Evolutionary conservation across 2,888 invertebrate species (phyloP), one percentile per base, ranked within the genome.

Genomic region (Ectobius pallidus): DNA sequence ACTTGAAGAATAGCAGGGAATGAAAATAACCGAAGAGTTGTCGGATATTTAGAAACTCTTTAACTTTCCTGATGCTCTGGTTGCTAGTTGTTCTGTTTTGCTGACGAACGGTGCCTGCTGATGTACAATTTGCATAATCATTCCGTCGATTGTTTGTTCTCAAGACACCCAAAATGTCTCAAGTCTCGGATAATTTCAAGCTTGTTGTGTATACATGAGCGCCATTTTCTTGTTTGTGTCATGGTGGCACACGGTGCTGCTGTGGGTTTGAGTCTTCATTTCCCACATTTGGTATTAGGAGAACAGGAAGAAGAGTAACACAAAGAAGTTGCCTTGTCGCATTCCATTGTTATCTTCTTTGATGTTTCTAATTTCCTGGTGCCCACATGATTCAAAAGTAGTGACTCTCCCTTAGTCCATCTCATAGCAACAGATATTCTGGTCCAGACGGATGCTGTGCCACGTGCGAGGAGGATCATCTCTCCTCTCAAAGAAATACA

Each of bases 401-500:
- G 32, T 58, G 58, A 58, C 58, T 58, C 58, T 22, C 32, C 58
- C 58, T 30, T 7, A 1, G 58, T 16, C 16, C 46, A n/a, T n/a
- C n/a, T n/a, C 7, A n/a, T 30, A 9, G 32, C 58, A 32, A 58
- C 58, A 58, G 30, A 58, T 30, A n/a, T 58, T 30, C 30, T 58
- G 58, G 58, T 58, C 58, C 58, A 58, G 32, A 25, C 58, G 58
- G 58, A 58, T 58, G 58, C 58, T 58, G 58, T 32, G 58, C n/a
- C 52, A 52, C 52, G 52, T 52, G 52, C 52, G 9, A 4, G 7
- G 20, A 49, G n/a, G n/a, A n/a, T 18, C 49, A 49, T 49, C 18
- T 49, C 22, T 16, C 44, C 9, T n/a, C n/a, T n/a, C n/a, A n/a
- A n/a, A n/a, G n/a, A n/a, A n/a, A n/a, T n/a, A n/a, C n/a, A n/a